Conservation (phyloP, 2,797 vertebrate species). For the Nothura maculosa region DNA sequence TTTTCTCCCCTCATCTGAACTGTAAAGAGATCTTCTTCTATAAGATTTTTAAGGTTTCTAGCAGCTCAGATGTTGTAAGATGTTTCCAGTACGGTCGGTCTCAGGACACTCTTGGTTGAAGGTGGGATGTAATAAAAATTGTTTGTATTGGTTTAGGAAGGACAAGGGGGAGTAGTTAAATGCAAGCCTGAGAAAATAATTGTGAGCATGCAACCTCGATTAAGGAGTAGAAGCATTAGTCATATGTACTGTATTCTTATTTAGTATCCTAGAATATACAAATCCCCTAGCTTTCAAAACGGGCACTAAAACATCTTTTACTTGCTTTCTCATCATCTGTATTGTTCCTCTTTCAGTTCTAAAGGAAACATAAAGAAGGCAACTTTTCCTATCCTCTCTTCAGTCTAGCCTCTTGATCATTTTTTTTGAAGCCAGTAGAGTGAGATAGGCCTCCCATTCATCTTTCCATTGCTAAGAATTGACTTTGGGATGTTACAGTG, state of each 20-base stretch:
- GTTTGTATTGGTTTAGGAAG: neutral
- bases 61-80: neutral
- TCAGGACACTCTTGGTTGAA: neutral
- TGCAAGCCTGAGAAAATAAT: neutral
- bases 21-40: neutral
- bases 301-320: constrained; percentile 2
- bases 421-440: neutral
- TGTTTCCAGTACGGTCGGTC: neutral
- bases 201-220: neutral
- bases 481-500: neutral
- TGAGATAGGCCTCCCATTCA: neutral
- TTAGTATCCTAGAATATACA: neutral
- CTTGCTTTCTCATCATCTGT: neutral
- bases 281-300: neutral
- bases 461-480: too few relatives aligned
- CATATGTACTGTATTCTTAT: neutral
- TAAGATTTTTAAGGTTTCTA: constrained; percentile 6
- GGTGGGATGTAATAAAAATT: neutral
- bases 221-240: neutral
- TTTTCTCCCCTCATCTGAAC: neutral
- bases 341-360: neutral
- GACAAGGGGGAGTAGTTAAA: neutral
- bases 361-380: neutral
- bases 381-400: neutral
- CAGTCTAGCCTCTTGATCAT: neutral